Conservation (phyloP, 2,797 vertebrate species). For the Propithecus perrieri region DNA sequence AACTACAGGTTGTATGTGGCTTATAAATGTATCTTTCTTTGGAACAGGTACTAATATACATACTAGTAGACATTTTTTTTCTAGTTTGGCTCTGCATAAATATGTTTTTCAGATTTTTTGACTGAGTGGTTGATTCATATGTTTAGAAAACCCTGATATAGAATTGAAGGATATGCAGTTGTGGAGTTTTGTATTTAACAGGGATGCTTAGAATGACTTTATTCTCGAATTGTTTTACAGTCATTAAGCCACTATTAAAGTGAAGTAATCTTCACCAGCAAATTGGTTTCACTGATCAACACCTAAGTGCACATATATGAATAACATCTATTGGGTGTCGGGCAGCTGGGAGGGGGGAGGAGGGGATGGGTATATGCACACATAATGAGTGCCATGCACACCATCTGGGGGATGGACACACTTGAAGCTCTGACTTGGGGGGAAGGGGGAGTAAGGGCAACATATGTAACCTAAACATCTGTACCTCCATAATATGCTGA, state of each 20-base stretch:
- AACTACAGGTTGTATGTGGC: background rate
- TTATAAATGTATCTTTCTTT: background rate
- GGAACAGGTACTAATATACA: background rate
- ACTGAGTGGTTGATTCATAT: background rate
- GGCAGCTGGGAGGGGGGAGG: no score
- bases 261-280: background rate
- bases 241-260: background rate
- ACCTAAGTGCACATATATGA: no score
- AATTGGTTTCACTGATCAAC: no score
- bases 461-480: no score
- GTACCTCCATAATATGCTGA: no score
- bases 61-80: background rate
- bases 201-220: background rate
- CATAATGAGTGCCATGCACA: no score
- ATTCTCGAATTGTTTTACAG: background rate
- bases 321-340: no score
- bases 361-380: no score
- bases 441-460: no score
- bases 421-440: no score
- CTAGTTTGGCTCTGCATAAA: background rate
- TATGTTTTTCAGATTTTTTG: background rate
- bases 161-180: background rate
- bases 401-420: no score
- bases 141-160: background rate
- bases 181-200: background rate